These are phyloP conservation scores for Amblyornis subalaris DNA, from an alignment of 2,113 vertebrate genomes.

Conservation along the genomic window DNA sequence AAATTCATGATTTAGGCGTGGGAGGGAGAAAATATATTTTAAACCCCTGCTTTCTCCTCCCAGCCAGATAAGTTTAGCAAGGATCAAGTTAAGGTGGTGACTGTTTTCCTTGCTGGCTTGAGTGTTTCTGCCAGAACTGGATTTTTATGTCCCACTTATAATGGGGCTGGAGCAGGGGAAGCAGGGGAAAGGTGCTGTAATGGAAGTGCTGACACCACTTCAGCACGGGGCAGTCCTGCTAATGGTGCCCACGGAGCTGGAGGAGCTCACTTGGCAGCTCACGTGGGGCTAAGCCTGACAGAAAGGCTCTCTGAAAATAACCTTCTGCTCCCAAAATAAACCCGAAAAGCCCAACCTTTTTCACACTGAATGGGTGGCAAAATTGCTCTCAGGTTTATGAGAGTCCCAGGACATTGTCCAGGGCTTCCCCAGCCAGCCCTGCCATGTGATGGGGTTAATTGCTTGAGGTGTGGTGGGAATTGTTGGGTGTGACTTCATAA, in stretches of 20 bases:
- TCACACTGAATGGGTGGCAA: background rate
- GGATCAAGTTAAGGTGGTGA: background rate
- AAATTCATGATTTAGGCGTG: background rate
- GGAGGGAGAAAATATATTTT: background rate
- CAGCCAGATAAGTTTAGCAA: background rate
- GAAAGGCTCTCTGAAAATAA: conserved; percentile 8
- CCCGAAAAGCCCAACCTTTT: background rate
- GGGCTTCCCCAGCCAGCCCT: background rate
- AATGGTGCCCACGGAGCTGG: background rate
- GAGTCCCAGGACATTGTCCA: background rate
- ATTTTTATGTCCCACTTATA: background rate
- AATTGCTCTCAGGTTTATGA: background rate
- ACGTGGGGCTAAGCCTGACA: background rate
- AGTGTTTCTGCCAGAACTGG: conserved; percentile 3
- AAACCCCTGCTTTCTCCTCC: background rate
- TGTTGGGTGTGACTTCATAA: background rate
- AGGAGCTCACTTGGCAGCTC: background rate
- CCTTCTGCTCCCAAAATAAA: conserved; percentile 25
- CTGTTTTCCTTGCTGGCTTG: background rate
- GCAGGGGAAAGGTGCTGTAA: background rate
- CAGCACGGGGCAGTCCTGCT: background rate
- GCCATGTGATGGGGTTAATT: background rate
- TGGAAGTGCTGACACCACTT: conserved; percentile 4
- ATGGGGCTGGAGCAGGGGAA: background rate
- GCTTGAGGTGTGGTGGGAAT: background rate